Evolutionary conservation across 2,113 vertebrate genomes (phyloP).

Genomic region (Ailuropoda melanoleuca): DNA sequence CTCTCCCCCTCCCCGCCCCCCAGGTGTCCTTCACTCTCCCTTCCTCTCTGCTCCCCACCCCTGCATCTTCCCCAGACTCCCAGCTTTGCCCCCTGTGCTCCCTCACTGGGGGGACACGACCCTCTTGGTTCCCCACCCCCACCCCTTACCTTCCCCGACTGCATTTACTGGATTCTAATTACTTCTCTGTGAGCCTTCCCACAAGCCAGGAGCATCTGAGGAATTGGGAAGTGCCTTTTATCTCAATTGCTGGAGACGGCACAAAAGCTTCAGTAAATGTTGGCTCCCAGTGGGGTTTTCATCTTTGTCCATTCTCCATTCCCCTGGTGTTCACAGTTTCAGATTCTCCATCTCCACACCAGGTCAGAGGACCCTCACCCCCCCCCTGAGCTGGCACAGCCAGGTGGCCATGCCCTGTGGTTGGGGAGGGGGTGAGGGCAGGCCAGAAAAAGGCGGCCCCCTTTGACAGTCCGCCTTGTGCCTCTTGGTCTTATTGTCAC

Average conservation of each 20-base stretch:
- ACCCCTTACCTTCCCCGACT: background rate
- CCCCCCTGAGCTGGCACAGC: background rate
- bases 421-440: too few species aligned
- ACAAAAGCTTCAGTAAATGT: background rate
- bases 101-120: too few species aligned
- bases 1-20: too few species aligned
- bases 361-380: background rate
- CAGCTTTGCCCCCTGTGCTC: fast-evolving
- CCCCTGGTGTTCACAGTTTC: background rate
- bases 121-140: too few species aligned
- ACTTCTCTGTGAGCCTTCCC: background rate
- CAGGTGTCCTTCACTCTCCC: background rate
- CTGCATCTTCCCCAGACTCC: background rate
- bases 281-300: background rate
- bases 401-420: background rate
- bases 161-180: background rate
- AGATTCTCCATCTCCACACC: background rate
- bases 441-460: background rate
- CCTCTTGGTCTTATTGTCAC: background rate
- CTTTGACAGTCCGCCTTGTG: fast-evolving
- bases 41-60: background rate
- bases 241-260: background rate
- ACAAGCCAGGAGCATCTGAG: background rate
- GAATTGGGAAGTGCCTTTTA: background rate
- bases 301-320: background rate